Base-by-base conservation (phyloP, 2,888 invertebrate species). In the Dolichomitus sp. region DNA sequence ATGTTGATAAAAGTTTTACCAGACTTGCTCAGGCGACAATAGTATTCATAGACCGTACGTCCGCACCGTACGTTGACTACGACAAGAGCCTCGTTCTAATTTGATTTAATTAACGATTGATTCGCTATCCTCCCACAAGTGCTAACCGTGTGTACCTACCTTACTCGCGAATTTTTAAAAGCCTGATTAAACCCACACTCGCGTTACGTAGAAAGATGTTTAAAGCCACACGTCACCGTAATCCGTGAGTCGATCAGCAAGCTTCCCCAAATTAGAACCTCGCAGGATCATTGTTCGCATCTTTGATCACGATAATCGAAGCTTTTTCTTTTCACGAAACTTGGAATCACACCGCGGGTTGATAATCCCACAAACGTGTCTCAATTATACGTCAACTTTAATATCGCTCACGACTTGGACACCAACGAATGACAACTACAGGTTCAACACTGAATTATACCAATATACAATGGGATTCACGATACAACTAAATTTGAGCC, bases 1-100 rank as follows among this genome's bases (percentile, higher is more conserved):
- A 92, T 92, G 89, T 84, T 91, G 91, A 84, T 86, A 81, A 84
- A 85, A 86, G 83, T 88, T 86, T 85, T 74, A 84, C 80, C 70
- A 70, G 83, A 84, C 81, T 79, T 80, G 75, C 65, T 66, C 48
- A 54, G 52, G 23, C 30, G 33, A 42, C 84, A 42, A 63, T 50
- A 59, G 30, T 11, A 30, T 73, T 61, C 63, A 83, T 72, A 61
- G 68, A 73, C 61, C 59, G 72, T 70, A 14, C 70, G 54, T 27
- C 30, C n/a, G 17, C 30, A 66, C 27, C 48, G 30, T 11, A 63
- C 6, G 17, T 48, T 45, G 69, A 63, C 61, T 63, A 73, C 50
- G 79, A 45, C 68, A 63, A 52, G 61, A 42, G 61, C 61, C 48
- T 52, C 30, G 12, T 52, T n/a, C 69, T 66, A 61, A 76, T 59